Conservation (phyloP, 92 coral and sea anemone species). For the Pocillopora grandis region DNA sequence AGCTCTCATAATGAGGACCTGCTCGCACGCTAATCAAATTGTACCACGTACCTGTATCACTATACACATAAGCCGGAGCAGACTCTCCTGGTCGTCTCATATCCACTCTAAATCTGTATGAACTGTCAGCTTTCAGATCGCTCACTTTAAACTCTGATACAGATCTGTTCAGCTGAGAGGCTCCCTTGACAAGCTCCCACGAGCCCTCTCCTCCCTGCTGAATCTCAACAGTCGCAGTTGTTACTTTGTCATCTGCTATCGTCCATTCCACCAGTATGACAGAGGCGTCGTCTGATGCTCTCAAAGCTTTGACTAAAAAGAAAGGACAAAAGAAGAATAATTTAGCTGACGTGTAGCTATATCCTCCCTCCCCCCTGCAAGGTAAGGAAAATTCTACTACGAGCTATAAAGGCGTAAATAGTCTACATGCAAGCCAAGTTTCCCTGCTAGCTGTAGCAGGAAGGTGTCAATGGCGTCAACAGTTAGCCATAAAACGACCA, state of each 20-base stretch:
- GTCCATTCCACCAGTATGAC: constrained; percentile 56
- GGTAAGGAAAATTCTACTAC: too few relatives aligned
- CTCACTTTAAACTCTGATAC: constrained; percentile 37
- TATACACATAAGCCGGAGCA: constrained; percentile 9
- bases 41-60: constrained; percentile 3
- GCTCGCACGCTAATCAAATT: too few relatives aligned
- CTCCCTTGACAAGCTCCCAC: constrained; percentile 52
- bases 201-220: constrained; percentile 7
- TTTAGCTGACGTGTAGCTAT: background rate
- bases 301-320: constrained; percentile 16
- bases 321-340: background rate
- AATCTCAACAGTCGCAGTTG: constrained; percentile 34
- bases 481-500: too few relatives aligned
- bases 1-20: too few relatives aligned
- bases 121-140: constrained; percentile 41
- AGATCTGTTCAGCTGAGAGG: constrained; percentile 13
- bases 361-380: too few relatives aligned
- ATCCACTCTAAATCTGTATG: constrained; percentile 51
- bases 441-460: too few relatives aligned
- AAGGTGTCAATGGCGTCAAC: too few relatives aligned
- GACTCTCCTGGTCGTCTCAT: constrained; percentile 39
- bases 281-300: constrained; percentile 43
- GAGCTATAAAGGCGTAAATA: too few relatives aligned
- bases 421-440: too few relatives aligned
- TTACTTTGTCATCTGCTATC: constrained; percentile 34